Evolutionary conservation across 2,113 vertebrate species (phyloP).

Genomic region (Bufo bufo): DNA sequence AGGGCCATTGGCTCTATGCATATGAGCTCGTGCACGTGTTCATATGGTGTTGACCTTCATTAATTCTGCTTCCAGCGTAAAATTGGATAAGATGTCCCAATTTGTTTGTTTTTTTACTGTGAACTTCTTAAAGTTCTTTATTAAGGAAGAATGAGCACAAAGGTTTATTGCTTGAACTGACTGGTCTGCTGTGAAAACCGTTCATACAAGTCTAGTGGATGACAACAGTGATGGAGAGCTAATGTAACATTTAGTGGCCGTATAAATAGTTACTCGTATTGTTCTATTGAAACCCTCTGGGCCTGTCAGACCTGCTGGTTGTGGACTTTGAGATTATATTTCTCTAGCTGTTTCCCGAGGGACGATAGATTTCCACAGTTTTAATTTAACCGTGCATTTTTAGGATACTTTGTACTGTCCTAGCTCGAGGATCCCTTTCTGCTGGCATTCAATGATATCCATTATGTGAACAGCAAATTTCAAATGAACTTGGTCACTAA

Average conservation of each 20-base stretch:
- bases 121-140: background rate
- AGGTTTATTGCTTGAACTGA: background rate
- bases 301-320: conserved; percentile 61
- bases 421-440: conserved; percentile 53
- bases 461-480: conserved; percentile 61
- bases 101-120: too few relatives aligned
- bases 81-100: background rate
- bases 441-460: conserved; percentile 61
- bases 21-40: too few relatives aligned
- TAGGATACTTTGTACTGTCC: conserved; percentile 56
- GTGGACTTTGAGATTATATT: conserved; percentile 58
- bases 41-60: background rate
- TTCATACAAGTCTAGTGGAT: background rate
- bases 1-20: background rate
- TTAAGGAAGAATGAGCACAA: background rate
- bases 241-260: conserved; percentile 42
- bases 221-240: background rate
- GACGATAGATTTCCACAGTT: conserved; percentile 54
- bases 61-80: background rate
- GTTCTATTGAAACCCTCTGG: conserved; percentile 55
- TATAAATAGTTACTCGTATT: conserved; percentile 57
- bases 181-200: conserved; percentile 1
- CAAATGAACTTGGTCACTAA: conserved; percentile 62
- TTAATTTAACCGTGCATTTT: conserved; percentile 60
- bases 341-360: conserved; percentile 56